A percentile compares a stretch with the other conserved stretches of the same genome.
phyloP scores from a whole-genome alignment of 2,797 vertebrate genomes.

The Oreochromis mossambicus region DNA sequence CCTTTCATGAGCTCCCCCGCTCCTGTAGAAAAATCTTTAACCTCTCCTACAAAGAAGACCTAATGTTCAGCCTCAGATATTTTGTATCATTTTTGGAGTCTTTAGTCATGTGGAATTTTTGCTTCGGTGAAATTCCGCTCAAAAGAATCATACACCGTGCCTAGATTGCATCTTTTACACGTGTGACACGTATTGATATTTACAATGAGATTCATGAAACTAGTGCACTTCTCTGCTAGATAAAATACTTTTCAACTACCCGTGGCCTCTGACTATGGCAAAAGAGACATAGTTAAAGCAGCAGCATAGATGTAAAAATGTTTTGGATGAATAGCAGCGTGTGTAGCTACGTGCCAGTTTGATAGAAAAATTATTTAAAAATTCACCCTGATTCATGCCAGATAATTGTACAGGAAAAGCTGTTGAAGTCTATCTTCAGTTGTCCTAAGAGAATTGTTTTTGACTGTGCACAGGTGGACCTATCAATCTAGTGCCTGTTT shows the following conservation, averaged over 20 bases:
- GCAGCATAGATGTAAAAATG: background rate
- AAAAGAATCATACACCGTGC: background rate
- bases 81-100: background rate
- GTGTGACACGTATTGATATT: background rate
- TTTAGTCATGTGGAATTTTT: background rate
- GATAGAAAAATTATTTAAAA: background rate
- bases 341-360: constrained; percentile 15
- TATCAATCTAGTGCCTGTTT: constrained; percentile 71
- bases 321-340: background rate
- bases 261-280: background rate
- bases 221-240: background rate
- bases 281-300: background rate
- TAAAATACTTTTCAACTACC: background rate
- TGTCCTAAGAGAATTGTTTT: constrained; percentile 56
- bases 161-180: background rate
- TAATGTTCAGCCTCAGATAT: background rate
- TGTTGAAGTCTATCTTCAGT: constrained; percentile 47
- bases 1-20: constrained; percentile 29
- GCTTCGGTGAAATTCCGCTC: background rate
- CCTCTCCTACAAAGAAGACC: background rate
- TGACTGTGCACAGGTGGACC: constrained; percentile 74
- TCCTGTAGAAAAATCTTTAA: constrained; percentile 16
- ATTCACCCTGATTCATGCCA: background rate
- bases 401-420: constrained; percentile 35
- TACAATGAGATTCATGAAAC: background rate